phyloP scores from a whole-genome alignment of 2,113 vertebrate species.

The Mionectes macconnelli region DNA sequence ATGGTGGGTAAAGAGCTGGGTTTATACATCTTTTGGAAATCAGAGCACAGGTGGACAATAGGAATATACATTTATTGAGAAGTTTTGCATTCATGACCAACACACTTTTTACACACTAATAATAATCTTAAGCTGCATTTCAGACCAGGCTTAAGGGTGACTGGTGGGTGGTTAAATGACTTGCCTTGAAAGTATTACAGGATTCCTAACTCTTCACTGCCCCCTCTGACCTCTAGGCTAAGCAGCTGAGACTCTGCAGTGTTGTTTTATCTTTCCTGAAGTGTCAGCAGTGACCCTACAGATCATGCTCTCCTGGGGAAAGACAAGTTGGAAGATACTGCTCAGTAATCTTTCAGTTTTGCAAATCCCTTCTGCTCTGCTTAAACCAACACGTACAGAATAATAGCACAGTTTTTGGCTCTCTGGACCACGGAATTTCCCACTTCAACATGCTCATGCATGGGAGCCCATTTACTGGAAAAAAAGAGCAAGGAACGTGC shows the following conservation, averaged over 20 bases:
- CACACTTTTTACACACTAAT: background rate
- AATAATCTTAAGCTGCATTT: background rate
- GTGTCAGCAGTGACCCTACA: background rate
- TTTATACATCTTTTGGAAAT: background rate
- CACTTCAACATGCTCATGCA: background rate
- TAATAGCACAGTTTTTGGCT: background rate
- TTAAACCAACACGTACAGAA: background rate
- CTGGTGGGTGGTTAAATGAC: background rate
- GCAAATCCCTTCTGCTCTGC: background rate
- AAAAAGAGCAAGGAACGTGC: background rate
- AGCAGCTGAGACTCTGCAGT: background rate
- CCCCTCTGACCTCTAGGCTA: background rate
- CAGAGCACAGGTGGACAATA: background rate
- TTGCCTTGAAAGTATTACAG: background rate
- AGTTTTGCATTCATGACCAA: background rate
- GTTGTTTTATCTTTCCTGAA: background rate
- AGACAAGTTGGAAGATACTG: background rate
- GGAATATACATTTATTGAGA: background rate
- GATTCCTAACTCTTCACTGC: background rate
- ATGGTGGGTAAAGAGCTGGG: background rate
- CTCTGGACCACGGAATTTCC: slow-evolving; percentile 12
- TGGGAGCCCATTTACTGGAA: background rate
- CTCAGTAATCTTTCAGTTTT: background rate
- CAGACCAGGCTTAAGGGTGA: background rate
- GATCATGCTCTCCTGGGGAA: background rate